Evolutionary conservation across 2,797 vertebrate species (phyloP).

Genomic region (Paguma larvata): DNA sequence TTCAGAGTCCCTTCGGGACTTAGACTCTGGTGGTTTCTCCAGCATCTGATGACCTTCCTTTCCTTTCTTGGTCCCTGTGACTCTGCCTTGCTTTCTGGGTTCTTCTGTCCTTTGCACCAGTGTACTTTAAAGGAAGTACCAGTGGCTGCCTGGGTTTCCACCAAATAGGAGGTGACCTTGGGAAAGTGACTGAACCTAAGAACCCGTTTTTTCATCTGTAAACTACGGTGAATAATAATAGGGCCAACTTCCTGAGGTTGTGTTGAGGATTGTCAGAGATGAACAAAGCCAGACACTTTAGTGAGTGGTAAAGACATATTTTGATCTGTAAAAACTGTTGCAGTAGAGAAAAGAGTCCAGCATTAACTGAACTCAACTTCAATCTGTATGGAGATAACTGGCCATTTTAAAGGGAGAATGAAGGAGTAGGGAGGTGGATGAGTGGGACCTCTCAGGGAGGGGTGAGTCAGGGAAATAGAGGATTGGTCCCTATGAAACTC

Average conservation of each 20-base stretch:
- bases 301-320: neutral
- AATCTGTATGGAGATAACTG: neutral
- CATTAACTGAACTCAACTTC: neutral
- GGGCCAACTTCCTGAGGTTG: neutral
- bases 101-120: neutral
- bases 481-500: neutral
- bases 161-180: neutral
- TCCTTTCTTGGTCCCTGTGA: neutral
- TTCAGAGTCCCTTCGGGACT: neutral
- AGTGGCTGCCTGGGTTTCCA: neutral
- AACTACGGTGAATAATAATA: neutral
- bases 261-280: neutral
- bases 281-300: neutral
- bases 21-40: rapidly evolving
- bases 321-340: neutral
- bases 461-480: neutral
- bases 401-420: neutral
- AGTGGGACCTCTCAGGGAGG: no score
- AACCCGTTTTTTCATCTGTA: neutral
- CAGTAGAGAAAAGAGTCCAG: neutral
- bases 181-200: neutral
- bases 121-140: neutral
- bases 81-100: neutral
- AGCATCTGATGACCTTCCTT: neutral
- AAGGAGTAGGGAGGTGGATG: neutral